Evolutionary conservation across 2,797 vertebrate genomes (phyloP), one percentile per base, ranked within the genome.

Genomic region (Urosaurus nigricauda): DNA sequence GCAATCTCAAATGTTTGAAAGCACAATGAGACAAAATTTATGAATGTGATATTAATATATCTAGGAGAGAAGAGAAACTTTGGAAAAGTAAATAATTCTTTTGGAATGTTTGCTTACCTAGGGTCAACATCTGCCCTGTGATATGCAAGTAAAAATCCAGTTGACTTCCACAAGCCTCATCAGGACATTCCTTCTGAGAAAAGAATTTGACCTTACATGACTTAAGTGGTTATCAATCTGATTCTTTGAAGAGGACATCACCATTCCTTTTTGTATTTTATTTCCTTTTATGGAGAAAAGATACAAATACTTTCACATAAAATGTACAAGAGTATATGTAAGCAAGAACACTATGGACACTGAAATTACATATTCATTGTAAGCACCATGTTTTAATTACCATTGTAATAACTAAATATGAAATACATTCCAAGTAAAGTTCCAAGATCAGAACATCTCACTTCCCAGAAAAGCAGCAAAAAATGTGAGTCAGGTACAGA

Each of bases 1-100:
- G 89, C 80, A 94, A 94, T 93, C 95, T 96, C 95, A 95, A 83
- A 94, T 92, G 95, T 95, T 93, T 96, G 91, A 96, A 97, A 97
- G 95, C 88, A 93, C 91, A 95, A 94, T 95, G 96, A 95, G 93
- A 95, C 92, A 96, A 96, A 96, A 97, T 96, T 97, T 97, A 97
- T 95, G 96, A 94, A 93, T 92, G 89, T 87, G 95, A 96, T 96
- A 96, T 96, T 94, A 97, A 96, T 94, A 95, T 88, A 95, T 88
- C 89, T 90, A 91, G 89, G 91, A 90, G 96, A 97, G 65, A 96
- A 96, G 95, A 93, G 96, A 96, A 96, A 95, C 91, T 92, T 92
- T 91, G 94, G 93, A 95, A 96, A 96, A 96, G 94, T 95, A 96
- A 96, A 96, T 92, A 97, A 85, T 92, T 90, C 88, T 14, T 94